Base-by-base conservation (phyloP, 1,140 invertebrate species). In the Polypedilum pembai region DNA sequence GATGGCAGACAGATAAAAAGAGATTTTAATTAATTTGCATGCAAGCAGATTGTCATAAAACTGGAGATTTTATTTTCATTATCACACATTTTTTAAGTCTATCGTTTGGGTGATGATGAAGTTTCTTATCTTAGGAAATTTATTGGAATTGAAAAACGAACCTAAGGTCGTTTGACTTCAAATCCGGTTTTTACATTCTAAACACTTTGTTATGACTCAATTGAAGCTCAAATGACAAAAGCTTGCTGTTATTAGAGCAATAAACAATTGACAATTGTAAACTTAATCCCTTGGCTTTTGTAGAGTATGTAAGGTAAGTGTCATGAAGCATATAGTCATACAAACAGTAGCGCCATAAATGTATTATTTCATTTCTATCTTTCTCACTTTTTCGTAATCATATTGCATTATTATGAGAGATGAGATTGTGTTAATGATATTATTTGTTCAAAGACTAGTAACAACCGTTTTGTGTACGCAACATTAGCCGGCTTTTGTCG, bases 191-290 rank as follows among this genome's bases (percentile, higher is more conserved):
- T 56, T 56, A 56, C 45, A 56, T n/a, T 56, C 45, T 56, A 56
- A 56, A 56, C n/a, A n/a, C 3, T 56, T 12, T 56, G 12, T 56
- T 56, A 1, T 56, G 4, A 56, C n/a, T 56, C n/a, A 56, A 56
- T 56, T 56, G 12, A 56, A 56, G 8, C 45, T n/a, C n/a, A n/a
- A 56, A 56, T 56, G 45, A 56, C 45, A 56, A n/a, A 56, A n/a
- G 24, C 24, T 33, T 56, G n/a, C n/a, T 56, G n/a, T 56, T 56
- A 56, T 56, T 56, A 12, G 45, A 56, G 45, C 45, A 56, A 56
- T 56, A 56, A 56, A 56, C 45, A 56, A 56, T 56, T 56, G 45
- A 56, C 45, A 56, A 56, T 56, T 56, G 45, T 56, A 56, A 56
- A 56, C 12, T 56, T 56, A 56, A 56, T 56, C 45, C n/a, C 45